Base-by-base conservation (phyloP, 2,888 invertebrate genomes). In the Brachylomia viminalis region DNA sequence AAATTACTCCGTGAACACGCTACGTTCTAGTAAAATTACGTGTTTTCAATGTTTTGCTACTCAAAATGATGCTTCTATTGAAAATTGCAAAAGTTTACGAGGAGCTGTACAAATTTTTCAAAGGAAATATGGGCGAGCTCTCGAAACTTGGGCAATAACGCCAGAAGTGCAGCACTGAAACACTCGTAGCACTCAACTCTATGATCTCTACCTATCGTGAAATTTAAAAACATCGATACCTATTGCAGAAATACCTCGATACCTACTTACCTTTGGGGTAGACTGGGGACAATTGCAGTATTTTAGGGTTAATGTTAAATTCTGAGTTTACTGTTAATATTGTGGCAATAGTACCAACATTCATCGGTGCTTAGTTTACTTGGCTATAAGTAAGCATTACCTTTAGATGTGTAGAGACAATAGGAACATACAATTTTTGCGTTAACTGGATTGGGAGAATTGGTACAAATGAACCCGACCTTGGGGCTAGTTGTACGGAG, bases 61-160 rank as follows among this genome's bases (percentile, higher is more conserved):
- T 76, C 58, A 80, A 83, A 75, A 75, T 65, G 75, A 81, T 80
- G 78, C 79, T 86, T 72, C 75, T 80, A 86, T 85, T 82, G 81
- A 86, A 90, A 90, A 90, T 90, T 88, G 87, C 83, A 47, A 89
- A 91, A 91, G 86, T 91, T 90, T 76, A 75, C 65, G 80, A 80
- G 78, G 69, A 82, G 79, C 79, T 82, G 72, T 66, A 67, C 68
- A 84, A 87, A 87, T 88, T 88, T 90, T 87, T 88, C 83, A 82
- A 87, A 86, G 83, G 86, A 87, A 87, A 83, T 88, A 87, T 86
- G 77, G 66, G 72, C 58, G 72, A 78, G 72, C 83, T 82, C 85
- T 88, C 77, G 62, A 85, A 92, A 92, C 89, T 92, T 91, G 71
- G 78, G 87, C 85, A 91, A 91, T 92, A 90, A 88, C 86, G 80